Base-by-base conservation (phyloP, 2,113 vertebrate genomes). In the Turnix velox region DNA sequence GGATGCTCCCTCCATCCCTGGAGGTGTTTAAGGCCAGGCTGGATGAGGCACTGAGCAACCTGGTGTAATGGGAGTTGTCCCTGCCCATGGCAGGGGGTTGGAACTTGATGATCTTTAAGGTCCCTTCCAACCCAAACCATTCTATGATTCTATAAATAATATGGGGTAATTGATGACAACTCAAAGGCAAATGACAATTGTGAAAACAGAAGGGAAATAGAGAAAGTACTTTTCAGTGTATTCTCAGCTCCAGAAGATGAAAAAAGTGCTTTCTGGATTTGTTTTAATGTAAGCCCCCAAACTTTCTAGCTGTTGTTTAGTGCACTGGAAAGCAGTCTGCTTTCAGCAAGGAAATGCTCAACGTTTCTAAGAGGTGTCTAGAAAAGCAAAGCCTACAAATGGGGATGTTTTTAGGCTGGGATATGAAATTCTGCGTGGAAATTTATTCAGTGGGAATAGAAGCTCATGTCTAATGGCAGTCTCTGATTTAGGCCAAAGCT, bases 401-500 rank as follows among this genome's bases (percentile, higher is more conserved):
- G 69, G 28, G 31, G 74, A 2, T 52, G 52, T 6, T 37, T 86
- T 75, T 31, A 73, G 57, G 8, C 43, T 62, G 3, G 5, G 45
- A 17, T 66, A 17, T 33, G 49, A 25, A 82, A 82, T 71, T 54
- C 37, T 37, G 49, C 61, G 45, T 61, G 78, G 57, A 71, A 94
- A 88, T 75, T 25, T 17, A 30, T 74, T 83, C 78, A 35, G 80
- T 73, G 37, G 87, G 67, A 76, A 76, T 46, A 62, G 45, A 66
- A 87, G n/a, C 84, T 85, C 46, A 4, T 59, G 88, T 54, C 79
- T 84, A 68, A 65, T 39, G 71, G 85, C 72, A 75, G 82, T 4
- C 66, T 81, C 48, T 61, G 87, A 62, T 68, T 82, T 28, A 87
- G 74, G 52, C 84, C 82, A 74, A 91, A 95, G 82, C 85, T 80